These are phyloP conservation scores for Pangasius larnaudii DNA, from an alignment of 2,797 vertebrate species.

Conservation along the genomic window DNA sequence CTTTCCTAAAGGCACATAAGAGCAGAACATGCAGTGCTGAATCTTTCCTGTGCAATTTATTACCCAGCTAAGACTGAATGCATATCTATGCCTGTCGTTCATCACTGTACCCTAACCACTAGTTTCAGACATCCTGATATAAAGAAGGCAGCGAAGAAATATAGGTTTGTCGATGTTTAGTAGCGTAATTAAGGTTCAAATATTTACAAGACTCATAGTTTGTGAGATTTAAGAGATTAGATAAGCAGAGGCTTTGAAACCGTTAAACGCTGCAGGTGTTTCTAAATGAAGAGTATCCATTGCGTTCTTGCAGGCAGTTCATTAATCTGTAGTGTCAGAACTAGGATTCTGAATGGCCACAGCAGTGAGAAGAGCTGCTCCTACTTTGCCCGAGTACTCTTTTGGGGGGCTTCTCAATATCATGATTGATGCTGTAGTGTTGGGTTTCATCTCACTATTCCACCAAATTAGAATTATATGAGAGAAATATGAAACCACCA, in stretches of 20 bases:
- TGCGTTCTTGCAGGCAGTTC: slow-evolving; percentile 1
- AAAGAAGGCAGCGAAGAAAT: not conserved
- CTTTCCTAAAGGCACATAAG: not conserved
- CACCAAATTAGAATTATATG: not conserved
- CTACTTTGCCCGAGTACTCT: not conserved
- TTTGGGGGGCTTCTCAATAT: not conserved
- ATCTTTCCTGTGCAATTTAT: not conserved
- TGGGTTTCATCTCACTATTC: not conserved
- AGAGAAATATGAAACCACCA: not conserved
- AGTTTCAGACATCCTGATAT: not conserved
- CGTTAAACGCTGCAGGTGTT: not conserved
- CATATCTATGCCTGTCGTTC: not conserved
- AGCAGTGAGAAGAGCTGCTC: not conserved
- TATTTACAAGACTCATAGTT: not conserved
- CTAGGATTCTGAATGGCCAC: not conserved
- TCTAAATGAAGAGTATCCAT: not conserved
- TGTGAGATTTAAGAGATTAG: not conserved
- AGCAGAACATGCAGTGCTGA: not conserved
- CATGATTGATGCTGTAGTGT: not conserved
- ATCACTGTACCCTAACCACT: slow-evolving; percentile 5
- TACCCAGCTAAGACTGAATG: not conserved
- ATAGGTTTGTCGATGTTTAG: not conserved
- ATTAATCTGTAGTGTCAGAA: slow-evolving; percentile 9
- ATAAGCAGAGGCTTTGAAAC: not conserved
- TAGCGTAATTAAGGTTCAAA: not conserved